Percentiles rank a stretch among this genome's conserved stretches.
Conservation (phyloP, 2,888 invertebrate species). For the Acronicta psi region DNA sequence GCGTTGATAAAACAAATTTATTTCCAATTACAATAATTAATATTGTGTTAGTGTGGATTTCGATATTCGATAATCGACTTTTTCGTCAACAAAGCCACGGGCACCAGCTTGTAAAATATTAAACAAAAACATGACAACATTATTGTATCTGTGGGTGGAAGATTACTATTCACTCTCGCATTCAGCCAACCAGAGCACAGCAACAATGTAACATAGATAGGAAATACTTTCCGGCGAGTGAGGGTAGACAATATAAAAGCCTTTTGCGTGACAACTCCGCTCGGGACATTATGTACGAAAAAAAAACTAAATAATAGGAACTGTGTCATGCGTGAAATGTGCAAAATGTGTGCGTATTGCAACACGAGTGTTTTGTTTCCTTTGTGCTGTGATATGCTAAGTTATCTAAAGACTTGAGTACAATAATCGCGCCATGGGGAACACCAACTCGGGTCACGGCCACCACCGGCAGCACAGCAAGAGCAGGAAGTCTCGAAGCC, state of each 20-base stretch:
- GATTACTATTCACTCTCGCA: slow-evolving; percentile 15
- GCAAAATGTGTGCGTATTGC: slow-evolving; percentile 47
- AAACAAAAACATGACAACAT: too few relatives aligned
- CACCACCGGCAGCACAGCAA: slow-evolving; percentile 81
- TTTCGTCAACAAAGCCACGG: too few relatives aligned
- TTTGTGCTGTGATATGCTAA: slow-evolving; percentile 41
- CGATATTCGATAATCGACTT: too few relatives aligned
- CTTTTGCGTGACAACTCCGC: slow-evolving; percentile 47
- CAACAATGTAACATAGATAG: slow-evolving; percentile 24
- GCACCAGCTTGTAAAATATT: too few relatives aligned
- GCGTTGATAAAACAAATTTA: too few relatives aligned
- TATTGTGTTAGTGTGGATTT: too few relatives aligned
- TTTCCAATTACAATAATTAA: too few relatives aligned
- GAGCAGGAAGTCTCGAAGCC: slow-evolving; percentile 91
- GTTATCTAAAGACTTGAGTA: slow-evolving; percentile 46
- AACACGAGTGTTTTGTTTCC: slow-evolving; percentile 42
- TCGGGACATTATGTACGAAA: slow-evolving; percentile 30
- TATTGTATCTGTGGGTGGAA: neutral
- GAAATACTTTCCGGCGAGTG: slow-evolving; percentile 32
- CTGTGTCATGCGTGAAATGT: slow-evolving; percentile 38
- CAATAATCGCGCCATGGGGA: slow-evolving; percentile 75
- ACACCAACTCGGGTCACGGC: slow-evolving; percentile 80
- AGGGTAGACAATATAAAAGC: slow-evolving; percentile 46
- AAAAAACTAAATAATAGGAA: slow-evolving; percentile 40
- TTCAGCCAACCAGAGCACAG: slow-evolving; percentile 16